Evolutionary conservation across 2,888 invertebrate genomes (phyloP), one percentile per base, ranked within the genome.

Genomic region (Poecilobothrus nobilitatus): DNA sequence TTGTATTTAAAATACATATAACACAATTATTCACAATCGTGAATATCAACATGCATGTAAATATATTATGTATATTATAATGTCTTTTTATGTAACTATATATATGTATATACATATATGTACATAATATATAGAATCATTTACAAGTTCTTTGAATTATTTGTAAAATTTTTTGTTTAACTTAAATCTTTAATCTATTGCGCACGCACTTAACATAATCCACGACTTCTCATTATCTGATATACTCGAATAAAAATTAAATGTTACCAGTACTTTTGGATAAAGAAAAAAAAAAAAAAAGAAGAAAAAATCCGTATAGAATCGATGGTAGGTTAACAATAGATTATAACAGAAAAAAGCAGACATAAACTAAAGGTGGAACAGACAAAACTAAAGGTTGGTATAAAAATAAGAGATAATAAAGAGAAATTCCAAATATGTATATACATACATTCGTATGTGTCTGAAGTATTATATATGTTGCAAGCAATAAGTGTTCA

Each of bases 101-200:
- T 41, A 12, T 8, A 41, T 41, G 7, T 41, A 8, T 8, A 41
- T 41, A 41, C 4, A 41, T 41, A 15, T 41, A 41, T 41, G 9
- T 41, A 41, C 41, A 41, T 41, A 41, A 5, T 41, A 2, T 41
- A 15, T 41, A 41, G 27, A 27, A 27, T 27, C 27, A 27, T 27
- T 27, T 27, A 27, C 3, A 27, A 27, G 27, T 27, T 27, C 27
- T 41, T 41, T 41, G 9, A 12, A 41, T 41, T 41, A 41, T 41
- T 12, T 53, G n/a, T 53, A 53, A 41, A 2, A 9, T 41, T 12
- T 41, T 41, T 18, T 1, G n/a, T n/a, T 53, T 18, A 53, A 53
- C 53, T 53, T 53, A 53, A 53, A 53, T 53, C 53, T 53, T 53
- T 53, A 53, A 53, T 53, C 53, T 53, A 53, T 53, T 53, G 53